phyloP scores from a whole-genome alignment of 2,888 invertebrate genomes.

The Zygogramma bicolorata region DNA sequence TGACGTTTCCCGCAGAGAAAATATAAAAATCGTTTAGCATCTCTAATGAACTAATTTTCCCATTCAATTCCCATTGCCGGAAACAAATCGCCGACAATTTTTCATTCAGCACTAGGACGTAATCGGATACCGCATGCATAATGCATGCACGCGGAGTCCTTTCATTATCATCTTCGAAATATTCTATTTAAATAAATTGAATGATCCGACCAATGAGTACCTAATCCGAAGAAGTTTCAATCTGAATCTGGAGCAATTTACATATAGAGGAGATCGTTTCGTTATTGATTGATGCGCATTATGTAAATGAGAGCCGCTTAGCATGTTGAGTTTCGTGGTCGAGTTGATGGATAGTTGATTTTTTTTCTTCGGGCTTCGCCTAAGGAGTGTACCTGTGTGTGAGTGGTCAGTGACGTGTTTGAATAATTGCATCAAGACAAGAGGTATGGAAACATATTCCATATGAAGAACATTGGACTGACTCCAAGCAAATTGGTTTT shows the following conservation, averaged over 20 bases:
- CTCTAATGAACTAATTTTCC: too few relatives aligned
- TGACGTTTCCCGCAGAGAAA: too few relatives aligned
- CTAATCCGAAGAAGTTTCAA: neutral
- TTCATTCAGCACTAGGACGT: constrained; percentile 16
- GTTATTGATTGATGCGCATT: constrained; percentile 9
- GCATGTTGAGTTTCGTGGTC: constrained; percentile 4
- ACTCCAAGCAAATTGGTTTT: too few relatives aligned
- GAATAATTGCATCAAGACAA: neutral
- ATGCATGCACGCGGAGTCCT: constrained; percentile 12
- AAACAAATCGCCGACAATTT: neutral
- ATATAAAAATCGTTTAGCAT: too few relatives aligned
- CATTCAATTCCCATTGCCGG: neutral
- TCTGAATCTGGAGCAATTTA: constrained; percentile 28
- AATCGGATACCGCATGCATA: neutral
- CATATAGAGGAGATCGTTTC: constrained; percentile 31
- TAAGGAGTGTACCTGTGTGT: neutral
- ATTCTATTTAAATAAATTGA: constrained; percentile 15
- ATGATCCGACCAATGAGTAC: constrained; percentile 3
- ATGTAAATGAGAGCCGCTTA: constrained; percentile 5
- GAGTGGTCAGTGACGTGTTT: neutral
- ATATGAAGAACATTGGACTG: too few relatives aligned
- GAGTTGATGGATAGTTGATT: neutral
- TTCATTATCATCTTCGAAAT: constrained; percentile 13
- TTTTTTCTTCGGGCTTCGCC: neutral
- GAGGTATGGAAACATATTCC: too few relatives aligned